These are phyloP conservation scores for Brachionus plicatilis DNA, from an alignment of 1,140 invertebrate species.

Conservation along the genomic window DNA sequence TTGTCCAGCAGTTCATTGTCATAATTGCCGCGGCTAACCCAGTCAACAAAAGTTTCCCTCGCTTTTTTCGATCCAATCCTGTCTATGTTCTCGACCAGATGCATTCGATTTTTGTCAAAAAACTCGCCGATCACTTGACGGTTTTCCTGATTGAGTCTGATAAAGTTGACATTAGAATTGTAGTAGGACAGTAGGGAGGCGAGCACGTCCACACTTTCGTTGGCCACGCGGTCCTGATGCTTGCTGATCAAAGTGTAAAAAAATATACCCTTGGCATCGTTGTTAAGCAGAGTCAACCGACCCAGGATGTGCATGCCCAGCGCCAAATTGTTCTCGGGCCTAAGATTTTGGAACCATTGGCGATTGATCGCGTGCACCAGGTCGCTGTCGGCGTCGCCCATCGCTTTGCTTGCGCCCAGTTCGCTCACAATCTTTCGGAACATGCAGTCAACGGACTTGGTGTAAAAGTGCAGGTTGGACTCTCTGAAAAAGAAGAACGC, in stretches of 20 bases:
- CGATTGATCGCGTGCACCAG: not conserved
- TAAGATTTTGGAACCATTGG: constrained; percentile 7
- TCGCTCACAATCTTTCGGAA: not conserved
- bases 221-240: not conserved
- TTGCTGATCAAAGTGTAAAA: not conserved
- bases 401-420: not conserved
- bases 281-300: not conserved
- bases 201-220: not conserved
- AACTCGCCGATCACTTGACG: not conserved
- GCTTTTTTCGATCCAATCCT: not conserved
- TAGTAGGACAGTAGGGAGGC: not conserved
- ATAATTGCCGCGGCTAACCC: not conserved
- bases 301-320: not conserved
- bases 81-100: not conserved
- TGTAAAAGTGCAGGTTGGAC: constrained; percentile 7
- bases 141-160: not conserved
- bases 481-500: not conserved
- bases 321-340: not conserved
- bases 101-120: not conserved
- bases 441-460: not conserved
- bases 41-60: not conserved
- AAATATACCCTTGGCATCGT: not conserved
- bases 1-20: not conserved
- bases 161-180: not conserved
- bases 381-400: not conserved